Base-by-base conservation (phyloP, 2,113 vertebrate genomes). In the Eulemur rufifrons region DNA sequence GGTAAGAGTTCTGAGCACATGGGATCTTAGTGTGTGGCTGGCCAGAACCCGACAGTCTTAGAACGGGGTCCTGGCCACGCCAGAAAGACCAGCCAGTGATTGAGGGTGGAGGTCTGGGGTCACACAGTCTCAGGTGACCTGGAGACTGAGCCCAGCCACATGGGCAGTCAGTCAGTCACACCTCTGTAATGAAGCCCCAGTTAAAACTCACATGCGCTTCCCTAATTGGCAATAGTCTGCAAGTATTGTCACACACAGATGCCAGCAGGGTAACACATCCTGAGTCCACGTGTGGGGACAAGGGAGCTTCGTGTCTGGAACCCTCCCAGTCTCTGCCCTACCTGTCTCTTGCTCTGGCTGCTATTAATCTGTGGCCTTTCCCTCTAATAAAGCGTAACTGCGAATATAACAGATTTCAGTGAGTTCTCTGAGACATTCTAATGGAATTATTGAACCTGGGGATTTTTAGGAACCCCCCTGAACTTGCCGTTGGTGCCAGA, bases 141-240 rank as follows among this genome's bases (percentile, higher is more conserved):
- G 25, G 52, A 78, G 29, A 50, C 54, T 2, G 32, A 21, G 42
- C 1, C 17, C 42, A 18, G 21, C 15, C 20, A 50, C 3, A 0
- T 34, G 52, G 25, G 8, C 20, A 3, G 2, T 45, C 27, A n/a
- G 2, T 27, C 32, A 32, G 2, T 42, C 42, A 25, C 1, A 23
- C n/a, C 13, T 17, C 45, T 12, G 7, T 8, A 29, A 25, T 3
- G 2, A 47, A 39, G 86, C 23, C n/a, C n/a, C 86, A 50, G 0
- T 17, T 9, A 52, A 50, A 29, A 8, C 34, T 17, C 18, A 1
- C 1, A 0, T 0, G n/a, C n/a, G 8, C 71, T 23, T 39, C 69
- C n/a, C 9, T 5, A 10, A 29, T 0, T 4, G 32, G 54, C 17
- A 2, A 50, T 7, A 1, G 2, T 11, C 54, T 27, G 12, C 0